Percentiles rank a stretch among this genome's conserved stretches.
These are phyloP conservation scores for Calcarius lapponicus DNA, from an alignment of 2,797 vertebrate species.

Conservation along the genomic window DNA sequence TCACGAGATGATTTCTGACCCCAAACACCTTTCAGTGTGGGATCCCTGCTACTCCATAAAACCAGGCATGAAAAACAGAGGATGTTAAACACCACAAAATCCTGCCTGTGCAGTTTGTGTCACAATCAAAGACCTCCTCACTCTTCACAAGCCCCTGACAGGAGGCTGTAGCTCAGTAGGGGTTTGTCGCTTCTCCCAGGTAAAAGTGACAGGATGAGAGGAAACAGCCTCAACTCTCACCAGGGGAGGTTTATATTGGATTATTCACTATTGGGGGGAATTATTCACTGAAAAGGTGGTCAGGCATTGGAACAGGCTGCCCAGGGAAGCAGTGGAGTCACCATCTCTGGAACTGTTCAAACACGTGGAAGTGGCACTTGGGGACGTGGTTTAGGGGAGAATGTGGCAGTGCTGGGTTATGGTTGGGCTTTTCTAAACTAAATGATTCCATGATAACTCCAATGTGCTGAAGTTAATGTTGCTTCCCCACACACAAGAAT, in stretches of 20 bases:
- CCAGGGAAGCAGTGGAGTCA: background rate
- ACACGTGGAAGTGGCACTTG: background rate
- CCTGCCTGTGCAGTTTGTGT: background rate
- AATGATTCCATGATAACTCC: background rate
- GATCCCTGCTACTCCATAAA: background rate
- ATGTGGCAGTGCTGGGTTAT: too few species aligned
- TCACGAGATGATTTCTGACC: background rate
- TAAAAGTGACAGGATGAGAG: background rate
- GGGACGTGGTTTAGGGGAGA: background rate
- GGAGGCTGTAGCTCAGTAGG: background rate
- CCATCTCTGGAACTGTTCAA: background rate
- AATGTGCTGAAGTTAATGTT: background rate
- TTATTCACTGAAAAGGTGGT: background rate
- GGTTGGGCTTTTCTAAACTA: background rate
- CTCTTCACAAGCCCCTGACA: background rate
- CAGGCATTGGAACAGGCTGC: background rate
- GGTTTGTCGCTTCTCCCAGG: background rate
- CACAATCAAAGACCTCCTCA: background rate
- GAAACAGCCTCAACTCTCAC: background rate
- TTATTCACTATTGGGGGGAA: background rate
- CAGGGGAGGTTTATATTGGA: background rate
- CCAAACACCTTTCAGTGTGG: background rate
- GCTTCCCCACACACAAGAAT: slow-evolving; percentile 19
- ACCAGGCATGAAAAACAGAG: background rate
- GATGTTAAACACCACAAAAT: background rate